A percentile compares a stretch with the other conserved stretches of the same genome.
These are phyloP conservation scores for Rhinichthys klamathensis DNA, from an alignment of 2,113 vertebrate species.

Conservation along the genomic window DNA sequence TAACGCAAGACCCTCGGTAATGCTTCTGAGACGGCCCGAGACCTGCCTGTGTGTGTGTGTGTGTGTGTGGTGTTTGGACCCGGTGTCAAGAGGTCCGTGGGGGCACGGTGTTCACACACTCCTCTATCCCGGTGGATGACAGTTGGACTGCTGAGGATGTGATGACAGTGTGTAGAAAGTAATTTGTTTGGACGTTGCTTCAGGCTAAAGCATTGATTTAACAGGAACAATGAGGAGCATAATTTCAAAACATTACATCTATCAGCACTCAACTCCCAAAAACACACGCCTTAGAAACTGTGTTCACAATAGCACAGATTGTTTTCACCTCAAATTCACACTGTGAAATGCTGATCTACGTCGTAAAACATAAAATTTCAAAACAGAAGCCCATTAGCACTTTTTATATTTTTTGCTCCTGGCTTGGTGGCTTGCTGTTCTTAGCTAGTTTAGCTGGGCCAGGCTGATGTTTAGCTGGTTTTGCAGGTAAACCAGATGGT, in stretches of 20 bases:
- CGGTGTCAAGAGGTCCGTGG: constrained; percentile 76
- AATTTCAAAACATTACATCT: constrained; percentile 46
- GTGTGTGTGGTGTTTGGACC: constrained; percentile 57
- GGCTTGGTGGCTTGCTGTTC: not conserved
- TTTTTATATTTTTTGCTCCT: not conserved
- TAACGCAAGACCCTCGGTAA: constrained; percentile 79
- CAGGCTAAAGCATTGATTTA: constrained; percentile 46
- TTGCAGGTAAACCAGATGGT: not conserved
- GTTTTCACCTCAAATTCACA: not conserved
- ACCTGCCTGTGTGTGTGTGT: constrained; percentile 65
- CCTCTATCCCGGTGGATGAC: constrained; percentile 41
- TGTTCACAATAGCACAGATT: not conserved
- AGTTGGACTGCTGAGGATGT: constrained; percentile 41
- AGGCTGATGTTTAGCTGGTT: not conserved
- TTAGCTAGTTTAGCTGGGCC: not conserved
- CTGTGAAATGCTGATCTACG: not conserved
- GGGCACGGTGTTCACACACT: constrained; percentile 77
- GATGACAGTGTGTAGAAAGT: constrained; percentile 41
- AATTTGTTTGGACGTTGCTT: constrained; percentile 56
- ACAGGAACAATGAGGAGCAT: constrained; percentile 6
- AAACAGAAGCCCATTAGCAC: not conserved
- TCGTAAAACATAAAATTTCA: not conserved
- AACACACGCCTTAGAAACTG: not conserved
- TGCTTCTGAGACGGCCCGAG: constrained; percentile 75
- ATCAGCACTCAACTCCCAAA: constrained; percentile 32